phyloP scores from a whole-genome alignment of 2,113 vertebrate genomes.

The Neodontobutis hainanensis region DNA sequence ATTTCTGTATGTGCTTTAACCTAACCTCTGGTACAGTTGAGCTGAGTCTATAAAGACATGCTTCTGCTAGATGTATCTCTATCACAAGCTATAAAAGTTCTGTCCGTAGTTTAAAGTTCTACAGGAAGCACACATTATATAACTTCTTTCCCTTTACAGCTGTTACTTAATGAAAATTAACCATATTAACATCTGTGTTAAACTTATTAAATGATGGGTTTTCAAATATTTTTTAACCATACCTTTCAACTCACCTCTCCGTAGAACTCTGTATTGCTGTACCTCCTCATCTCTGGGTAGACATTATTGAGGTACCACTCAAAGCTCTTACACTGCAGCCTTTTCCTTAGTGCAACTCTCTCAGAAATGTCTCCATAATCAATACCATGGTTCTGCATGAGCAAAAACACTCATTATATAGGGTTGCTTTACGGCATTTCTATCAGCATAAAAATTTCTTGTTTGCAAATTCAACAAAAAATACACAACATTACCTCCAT shows the following conservation, averaged over 20 bases:
- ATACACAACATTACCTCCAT: constrained; percentile 82
- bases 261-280: constrained; percentile 93
- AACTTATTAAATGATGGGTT: background rate
- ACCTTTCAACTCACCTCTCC: constrained; percentile 86
- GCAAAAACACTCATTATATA: background rate
- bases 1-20: too few relatives aligned
- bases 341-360: constrained; percentile 86
- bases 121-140: too few relatives aligned
- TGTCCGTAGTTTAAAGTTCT: too few relatives aligned
- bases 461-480: background rate
- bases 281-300: constrained; percentile 96
- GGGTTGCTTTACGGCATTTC: background rate
- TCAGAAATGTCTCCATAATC: constrained; percentile 94
- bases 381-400: constrained; percentile 92
- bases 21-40: too few relatives aligned
- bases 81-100: too few relatives aligned
- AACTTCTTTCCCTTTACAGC: too few relatives aligned
- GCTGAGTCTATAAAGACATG: too few relatives aligned
- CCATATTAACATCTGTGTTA: background rate
- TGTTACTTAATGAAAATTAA: background rate
- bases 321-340: constrained; percentile 93
- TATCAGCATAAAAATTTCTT: background rate
- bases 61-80: too few relatives aligned
- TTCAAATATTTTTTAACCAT: background rate
- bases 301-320: constrained; percentile 98